Percentiles rank a stretch among this genome's conserved stretches.
Conservation (phyloP, 2,797 vertebrate genomes). For the Tapera naevia region DNA sequence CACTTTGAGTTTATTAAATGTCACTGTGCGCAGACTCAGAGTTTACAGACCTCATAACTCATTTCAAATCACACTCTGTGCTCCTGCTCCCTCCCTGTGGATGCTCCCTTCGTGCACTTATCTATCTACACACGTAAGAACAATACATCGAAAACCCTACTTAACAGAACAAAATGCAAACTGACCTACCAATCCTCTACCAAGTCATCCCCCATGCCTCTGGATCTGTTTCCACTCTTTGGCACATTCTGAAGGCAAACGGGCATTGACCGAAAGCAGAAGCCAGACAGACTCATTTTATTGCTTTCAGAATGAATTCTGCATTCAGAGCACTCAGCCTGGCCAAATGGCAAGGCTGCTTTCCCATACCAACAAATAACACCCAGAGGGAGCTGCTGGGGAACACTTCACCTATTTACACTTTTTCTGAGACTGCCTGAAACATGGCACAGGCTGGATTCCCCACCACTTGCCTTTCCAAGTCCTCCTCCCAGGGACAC, state of each 20-base stretch:
- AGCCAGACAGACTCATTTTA: not conserved
- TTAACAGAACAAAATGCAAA: not conserved
- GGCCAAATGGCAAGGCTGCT: not conserved
- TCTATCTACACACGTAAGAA: not conserved
- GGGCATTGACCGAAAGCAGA: not conserved
- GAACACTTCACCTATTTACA: not conserved
- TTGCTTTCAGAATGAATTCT: not conserved
- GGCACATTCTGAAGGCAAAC: not conserved
- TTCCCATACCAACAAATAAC: not conserved
- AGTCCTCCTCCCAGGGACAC: not conserved
- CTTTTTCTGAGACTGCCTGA: not conserved
- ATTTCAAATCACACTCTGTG: not conserved
- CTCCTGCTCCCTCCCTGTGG: not conserved
- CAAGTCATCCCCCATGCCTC: not conserved
- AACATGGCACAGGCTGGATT: not conserved
- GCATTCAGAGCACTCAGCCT: not conserved
- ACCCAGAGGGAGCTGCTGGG: not conserved
- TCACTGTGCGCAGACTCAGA: not conserved
- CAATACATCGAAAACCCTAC: not conserved
- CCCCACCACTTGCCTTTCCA: not conserved
- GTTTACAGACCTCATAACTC: not conserved
- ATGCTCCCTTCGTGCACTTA: not conserved
- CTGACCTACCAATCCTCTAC: not conserved
- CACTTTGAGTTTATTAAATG: not conserved
- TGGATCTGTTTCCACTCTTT: not conserved